These are phyloP conservation scores for Cotesia congregata DNA, from an alignment of 2,888 invertebrate species.

Conservation along the genomic window DNA sequence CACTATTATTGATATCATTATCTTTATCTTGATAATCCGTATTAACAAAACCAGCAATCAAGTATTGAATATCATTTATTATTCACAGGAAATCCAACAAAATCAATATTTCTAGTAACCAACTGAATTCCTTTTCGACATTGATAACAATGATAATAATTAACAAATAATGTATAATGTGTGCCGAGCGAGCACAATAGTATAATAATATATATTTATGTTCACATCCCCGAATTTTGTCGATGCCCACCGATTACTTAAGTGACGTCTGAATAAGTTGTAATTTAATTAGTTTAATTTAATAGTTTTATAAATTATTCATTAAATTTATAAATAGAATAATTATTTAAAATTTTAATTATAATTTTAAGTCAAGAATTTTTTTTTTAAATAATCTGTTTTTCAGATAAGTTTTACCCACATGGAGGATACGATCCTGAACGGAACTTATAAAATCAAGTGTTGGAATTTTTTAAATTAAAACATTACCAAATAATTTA, in stretches of 20 bases:
- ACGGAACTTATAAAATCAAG: neutral
- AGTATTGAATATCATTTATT: neutral
- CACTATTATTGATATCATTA: slow-evolving; percentile 55
- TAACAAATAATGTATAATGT: neutral
- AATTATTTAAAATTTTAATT: too few species aligned
- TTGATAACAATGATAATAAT: neutral
- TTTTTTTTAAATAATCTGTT: neutral
- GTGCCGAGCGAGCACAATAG: neutral
- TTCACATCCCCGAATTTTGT: neutral
- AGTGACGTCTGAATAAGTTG: neutral
- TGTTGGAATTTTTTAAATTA: neutral
- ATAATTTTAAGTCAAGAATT: too few species aligned
- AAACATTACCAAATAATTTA: neutral
- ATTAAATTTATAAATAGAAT: too few species aligned
- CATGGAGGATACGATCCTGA: neutral
- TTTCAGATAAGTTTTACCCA: neutral
- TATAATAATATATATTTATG: neutral
- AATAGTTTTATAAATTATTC: too few species aligned
- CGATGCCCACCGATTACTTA: too few species aligned
- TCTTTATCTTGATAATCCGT: slow-evolving; percentile 37
- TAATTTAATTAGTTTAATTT: too few species aligned
- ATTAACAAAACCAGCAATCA: slow-evolving; percentile 19
- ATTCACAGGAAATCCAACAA: neutral
- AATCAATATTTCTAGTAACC: neutral
- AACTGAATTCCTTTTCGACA: neutral